Evolutionary conservation across 2,888 invertebrate species (phyloP), one percentile per base, ranked within the genome.

Genomic region (Drosophila sordidapex): DNA sequence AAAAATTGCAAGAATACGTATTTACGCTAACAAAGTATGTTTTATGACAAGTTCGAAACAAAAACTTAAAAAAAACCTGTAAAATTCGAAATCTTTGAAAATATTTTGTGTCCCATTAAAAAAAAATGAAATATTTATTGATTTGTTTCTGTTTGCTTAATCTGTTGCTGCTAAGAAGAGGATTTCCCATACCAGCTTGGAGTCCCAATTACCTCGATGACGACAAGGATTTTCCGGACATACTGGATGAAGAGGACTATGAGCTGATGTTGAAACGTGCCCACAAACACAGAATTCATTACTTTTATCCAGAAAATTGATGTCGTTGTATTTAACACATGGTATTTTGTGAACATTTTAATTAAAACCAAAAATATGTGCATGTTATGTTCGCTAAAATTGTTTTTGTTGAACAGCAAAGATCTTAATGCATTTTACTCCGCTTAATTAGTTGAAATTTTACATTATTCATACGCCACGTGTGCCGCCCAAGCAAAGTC

Each of bases 391-490:
- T 54, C 40, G 18, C 54, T 60, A 52, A 56, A 79, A 74, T 59
- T 63, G 48, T 74, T 74, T 56, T 46, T 67, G 56, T 38, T 38
- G 38, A 46, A 4, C 40, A 46, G 51, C 70, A 66, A 46, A 74
- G 60, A 69, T 76, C 70, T 64, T 74, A 85, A 74, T 86, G 78
- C 76, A 73, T 67, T 86, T 76, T 77, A 51, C 77, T 74, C 52
- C 61, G 69, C 77, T 82, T 84, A 86, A 87, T 87, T 82, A 87
- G 84, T 71, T 84, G 76, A 70, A 64, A 74, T 66, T 79, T 59
- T 73, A 68, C 80, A 87, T 89, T 69, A 85, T 84, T 76, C 80
- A 82, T 76, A 77, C 67, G 82, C 85, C 89, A 80, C 62, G 73
- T 89, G 76, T 84, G 84, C 79, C 72, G 33, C 40, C 53, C 51